These are phyloP conservation scores for Ischnus inquisitorius DNA, from an alignment of 2,888 invertebrate genomes.

Conservation along the genomic window DNA sequence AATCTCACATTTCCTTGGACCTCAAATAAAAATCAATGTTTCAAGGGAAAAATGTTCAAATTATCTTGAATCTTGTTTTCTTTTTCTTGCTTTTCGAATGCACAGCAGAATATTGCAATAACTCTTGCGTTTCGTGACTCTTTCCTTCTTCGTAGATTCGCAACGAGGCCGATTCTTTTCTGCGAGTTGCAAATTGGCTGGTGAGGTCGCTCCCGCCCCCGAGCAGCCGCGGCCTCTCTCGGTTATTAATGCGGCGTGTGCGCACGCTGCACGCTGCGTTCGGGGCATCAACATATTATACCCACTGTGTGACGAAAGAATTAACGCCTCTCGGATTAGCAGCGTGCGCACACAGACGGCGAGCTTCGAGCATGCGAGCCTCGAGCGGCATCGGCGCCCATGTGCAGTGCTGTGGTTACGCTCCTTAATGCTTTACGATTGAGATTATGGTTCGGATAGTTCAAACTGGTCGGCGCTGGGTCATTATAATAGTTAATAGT, in stretches of 20 bases:
- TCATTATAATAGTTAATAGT: constrained; percentile 67
- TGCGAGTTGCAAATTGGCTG: constrained; percentile 54
- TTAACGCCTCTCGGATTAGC: constrained; percentile 56
- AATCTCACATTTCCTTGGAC: too few species aligned
- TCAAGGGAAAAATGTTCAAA: too few species aligned
- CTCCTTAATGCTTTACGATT: neutral
- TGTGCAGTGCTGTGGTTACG: neutral
- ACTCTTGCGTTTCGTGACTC: neutral
- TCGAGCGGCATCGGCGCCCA: neutral
- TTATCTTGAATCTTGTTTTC: neutral
- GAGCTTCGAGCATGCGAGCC: neutral
- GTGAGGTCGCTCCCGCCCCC: constrained; percentile 39
- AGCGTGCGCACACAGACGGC: neutral
- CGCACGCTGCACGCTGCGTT: neutral
- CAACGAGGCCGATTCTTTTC: constrained; percentile 44
- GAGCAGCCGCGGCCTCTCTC: constrained; percentile 14
- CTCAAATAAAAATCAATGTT: too few species aligned
- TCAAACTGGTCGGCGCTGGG: too few species aligned
- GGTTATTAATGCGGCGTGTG: constrained; percentile 47
- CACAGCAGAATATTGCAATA: neutral
- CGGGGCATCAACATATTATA: too few species aligned
- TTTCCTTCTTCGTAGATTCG: constrained; percentile 30
- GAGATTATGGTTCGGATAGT: constrained; percentile 55
- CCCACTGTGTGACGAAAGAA: constrained; percentile 59
- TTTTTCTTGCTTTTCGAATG: neutral